phyloP scores from a whole-genome alignment of 64 coral and sea anemone genomes.

The Stichodactyla helianthus region DNA sequence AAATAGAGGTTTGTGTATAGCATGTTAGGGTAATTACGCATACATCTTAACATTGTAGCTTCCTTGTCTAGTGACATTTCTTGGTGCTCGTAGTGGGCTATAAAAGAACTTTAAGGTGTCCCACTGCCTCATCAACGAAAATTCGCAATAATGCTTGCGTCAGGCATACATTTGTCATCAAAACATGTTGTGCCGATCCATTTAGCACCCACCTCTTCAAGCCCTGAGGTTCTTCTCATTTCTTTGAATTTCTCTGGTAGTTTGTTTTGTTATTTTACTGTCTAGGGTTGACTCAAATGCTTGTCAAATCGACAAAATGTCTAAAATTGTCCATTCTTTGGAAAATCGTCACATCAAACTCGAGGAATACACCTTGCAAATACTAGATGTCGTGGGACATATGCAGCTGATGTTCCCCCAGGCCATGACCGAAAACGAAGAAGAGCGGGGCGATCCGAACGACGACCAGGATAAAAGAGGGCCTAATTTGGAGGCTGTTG shows the following conservation, averaged over 20 bases:
- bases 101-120: too few species aligned
- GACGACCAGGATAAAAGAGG: not conserved
- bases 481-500: not conserved
- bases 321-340: conserved; percentile 38
- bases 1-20: too few species aligned
- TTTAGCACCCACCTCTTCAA: too few species aligned
- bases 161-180: too few species aligned
- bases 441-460: not conserved
- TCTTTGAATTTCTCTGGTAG: not conserved
- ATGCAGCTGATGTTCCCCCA: conserved; percentile 26
- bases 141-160: too few species aligned
- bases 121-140: too few species aligned
- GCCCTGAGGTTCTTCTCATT: too few species aligned
- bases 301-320: conserved; percentile 43
- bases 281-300: conserved; percentile 48
- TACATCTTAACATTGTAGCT: too few species aligned
- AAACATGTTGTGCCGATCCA: too few species aligned
- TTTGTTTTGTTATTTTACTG: not conserved
- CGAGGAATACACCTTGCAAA: conserved; percentile 72
- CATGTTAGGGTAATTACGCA: too few species aligned
- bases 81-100: too few species aligned
- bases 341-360: conserved; percentile 45
- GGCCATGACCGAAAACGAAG: not conserved
- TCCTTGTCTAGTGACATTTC: too few species aligned
- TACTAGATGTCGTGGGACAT: conserved; percentile 58